Conservation (phyloP, 2,797 vertebrate species). For the Cossypha polioptera region DNA sequence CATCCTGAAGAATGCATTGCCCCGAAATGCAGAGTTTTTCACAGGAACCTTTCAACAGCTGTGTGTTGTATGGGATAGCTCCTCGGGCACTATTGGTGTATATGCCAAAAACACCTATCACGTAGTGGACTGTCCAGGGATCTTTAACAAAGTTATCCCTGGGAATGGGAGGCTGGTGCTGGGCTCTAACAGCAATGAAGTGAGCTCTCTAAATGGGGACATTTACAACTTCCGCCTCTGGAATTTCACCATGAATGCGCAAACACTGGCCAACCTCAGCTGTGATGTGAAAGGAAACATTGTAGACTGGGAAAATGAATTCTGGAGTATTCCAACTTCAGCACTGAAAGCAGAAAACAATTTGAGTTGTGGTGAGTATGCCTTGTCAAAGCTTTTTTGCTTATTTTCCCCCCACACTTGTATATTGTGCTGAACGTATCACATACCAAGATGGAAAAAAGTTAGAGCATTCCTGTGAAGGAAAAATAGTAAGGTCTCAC, state of each 20-base stretch:
- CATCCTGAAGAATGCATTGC: conserved; percentile 70
- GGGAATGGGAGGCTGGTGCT: conserved; percentile 79
- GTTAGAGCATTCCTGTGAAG: neutral
- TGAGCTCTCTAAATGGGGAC: conserved; percentile 80
- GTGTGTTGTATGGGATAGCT: conserved; percentile 82
- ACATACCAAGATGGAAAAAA: neutral
- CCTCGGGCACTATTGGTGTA: conserved; percentile 68
- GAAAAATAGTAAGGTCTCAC: neutral
- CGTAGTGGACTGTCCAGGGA: conserved; percentile 65
- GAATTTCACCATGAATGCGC: conserved; percentile 81
- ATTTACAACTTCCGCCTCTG: conserved; percentile 95
- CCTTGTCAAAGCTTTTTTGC: conserved; percentile 9
- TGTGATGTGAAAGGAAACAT: conserved; percentile 85
- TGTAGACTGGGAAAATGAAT: conserved; percentile 92
- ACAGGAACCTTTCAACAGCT: conserved; percentile 78
- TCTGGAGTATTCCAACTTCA: conserved; percentile 86
- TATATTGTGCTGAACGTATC: conserved; percentile 13
- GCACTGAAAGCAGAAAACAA: conserved; percentile 85
- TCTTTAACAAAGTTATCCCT: conserved; percentile 65
- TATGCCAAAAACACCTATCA: conserved; percentile 72
- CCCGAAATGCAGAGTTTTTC: conserved; percentile 73
- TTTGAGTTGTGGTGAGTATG: conserved; percentile 95
- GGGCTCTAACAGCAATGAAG: conserved; percentile 76
- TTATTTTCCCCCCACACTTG: neutral
- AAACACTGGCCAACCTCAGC: conserved; percentile 79